Percentiles rank a stretch among this genome's conserved stretches.
Evolutionary conservation across 1,140 invertebrate genomes (phyloP).

Genomic region (Lerema accius): DNA sequence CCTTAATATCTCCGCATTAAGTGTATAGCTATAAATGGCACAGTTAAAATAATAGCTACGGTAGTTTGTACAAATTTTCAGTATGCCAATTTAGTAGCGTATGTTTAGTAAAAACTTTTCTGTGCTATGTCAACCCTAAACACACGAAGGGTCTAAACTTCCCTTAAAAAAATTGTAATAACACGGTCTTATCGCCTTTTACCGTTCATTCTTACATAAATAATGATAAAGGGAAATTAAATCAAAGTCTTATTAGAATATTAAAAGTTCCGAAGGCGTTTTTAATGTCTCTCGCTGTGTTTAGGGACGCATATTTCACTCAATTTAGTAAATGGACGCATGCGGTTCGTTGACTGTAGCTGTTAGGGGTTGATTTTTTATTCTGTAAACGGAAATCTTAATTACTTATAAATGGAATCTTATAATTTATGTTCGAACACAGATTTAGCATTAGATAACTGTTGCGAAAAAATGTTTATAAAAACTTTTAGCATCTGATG

Average conservation of each 20-base stretch:
- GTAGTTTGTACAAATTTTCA: background rate
- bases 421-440: conserved; percentile 4
- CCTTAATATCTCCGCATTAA: conserved; percentile 31
- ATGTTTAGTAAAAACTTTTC: conserved; percentile 5
- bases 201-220: conserved; percentile 77
- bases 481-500: no score
- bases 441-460: background rate
- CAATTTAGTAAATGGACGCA: conserved; percentile 78
- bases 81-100: conserved; percentile 25
- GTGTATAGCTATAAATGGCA: conserved; percentile 12
- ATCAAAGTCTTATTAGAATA: conserved; percentile 81
- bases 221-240: conserved; percentile 82
- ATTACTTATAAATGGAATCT: conserved; percentile 2
- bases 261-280: conserved; percentile 78
- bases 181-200: conserved; percentile 76
- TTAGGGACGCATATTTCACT: conserved; percentile 77
- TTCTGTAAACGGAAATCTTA: conserved; percentile 37
- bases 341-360: conserved; percentile 51
- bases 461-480: background rate
- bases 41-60: conserved; percentile 25
- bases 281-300: conserved; percentile 76
- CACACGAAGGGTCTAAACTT: conserved; percentile 45
- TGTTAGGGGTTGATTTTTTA: conserved; percentile 57
- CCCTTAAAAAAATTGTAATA: conserved; percentile 72
- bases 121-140: conserved; percentile 52